phyloP scores from a whole-genome alignment of 2,113 vertebrate genomes.

The Apistogramma diplotaenia region DNA sequence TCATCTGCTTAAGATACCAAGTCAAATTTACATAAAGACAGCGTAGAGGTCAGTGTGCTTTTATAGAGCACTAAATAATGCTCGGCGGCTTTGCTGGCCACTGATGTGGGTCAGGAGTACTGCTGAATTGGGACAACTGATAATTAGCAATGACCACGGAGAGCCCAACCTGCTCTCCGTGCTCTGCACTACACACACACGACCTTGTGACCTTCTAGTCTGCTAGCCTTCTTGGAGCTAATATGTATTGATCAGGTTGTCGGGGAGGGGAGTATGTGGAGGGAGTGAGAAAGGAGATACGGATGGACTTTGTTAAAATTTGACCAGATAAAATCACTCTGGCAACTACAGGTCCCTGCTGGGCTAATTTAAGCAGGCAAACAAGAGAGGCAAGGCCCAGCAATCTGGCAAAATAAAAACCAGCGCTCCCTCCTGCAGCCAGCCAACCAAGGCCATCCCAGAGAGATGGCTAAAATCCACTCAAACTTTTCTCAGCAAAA shows the following conservation, averaged over 20 bases:
- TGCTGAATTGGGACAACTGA: neutral
- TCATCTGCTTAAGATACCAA: slow-evolving; percentile 61
- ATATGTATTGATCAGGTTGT: slow-evolving; percentile 47
- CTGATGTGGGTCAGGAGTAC: neutral
- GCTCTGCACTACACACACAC: neutral
- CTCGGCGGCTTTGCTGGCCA: neutral
- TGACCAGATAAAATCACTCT: slow-evolving; percentile 26
- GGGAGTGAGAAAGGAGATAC: neutral
- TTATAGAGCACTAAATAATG: slow-evolving; percentile 11
- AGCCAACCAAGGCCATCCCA: slow-evolving; percentile 46
- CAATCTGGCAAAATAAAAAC: slow-evolving; percentile 58
- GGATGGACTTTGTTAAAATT: slow-evolving; percentile 29
- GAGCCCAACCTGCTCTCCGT: neutral
- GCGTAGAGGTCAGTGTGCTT: slow-evolving; percentile 1
- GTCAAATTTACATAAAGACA: slow-evolving; percentile 32
- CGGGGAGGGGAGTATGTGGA: neutral
- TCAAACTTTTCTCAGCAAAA: neutral
- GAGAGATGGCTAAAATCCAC: slow-evolving; percentile 27
- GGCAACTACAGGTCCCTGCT: slow-evolving; percentile 55
- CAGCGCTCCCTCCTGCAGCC: slow-evolving; percentile 26
- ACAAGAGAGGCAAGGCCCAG: slow-evolving; percentile 42
- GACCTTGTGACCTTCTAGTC: slow-evolving; percentile 41
- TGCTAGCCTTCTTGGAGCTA: slow-evolving; percentile 13
- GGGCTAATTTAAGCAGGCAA: slow-evolving; percentile 67
- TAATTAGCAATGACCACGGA: slow-evolving; percentile 17